phyloP scores from a whole-genome alignment of 2,888 invertebrate genomes.

The Glaucopsyche alexis region DNA sequence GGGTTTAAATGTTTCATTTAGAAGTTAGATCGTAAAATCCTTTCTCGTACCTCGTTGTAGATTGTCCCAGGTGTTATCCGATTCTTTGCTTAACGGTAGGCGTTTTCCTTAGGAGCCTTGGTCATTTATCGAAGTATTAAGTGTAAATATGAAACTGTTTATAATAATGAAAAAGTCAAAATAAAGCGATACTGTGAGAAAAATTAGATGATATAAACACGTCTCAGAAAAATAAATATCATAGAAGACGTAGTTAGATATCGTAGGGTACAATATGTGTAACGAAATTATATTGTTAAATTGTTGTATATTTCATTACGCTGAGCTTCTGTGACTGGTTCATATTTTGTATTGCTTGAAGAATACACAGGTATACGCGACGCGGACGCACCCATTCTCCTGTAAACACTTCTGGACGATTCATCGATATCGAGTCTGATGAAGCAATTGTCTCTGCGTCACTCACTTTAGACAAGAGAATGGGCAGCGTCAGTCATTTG shows the following conservation, averaged over 20 bases:
- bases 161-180: slow-evolving; percentile 75
- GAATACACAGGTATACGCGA: slow-evolving; percentile 34
- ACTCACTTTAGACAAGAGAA: not conserved
- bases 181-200: slow-evolving; percentile 80
- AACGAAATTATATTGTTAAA: slow-evolving; percentile 47
- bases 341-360: slow-evolving; percentile 35
- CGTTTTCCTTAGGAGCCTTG: slow-evolving; percentile 61
- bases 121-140: slow-evolving; percentile 53
- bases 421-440: not conserved
- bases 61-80: slow-evolving; percentile 49
- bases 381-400: slow-evolving; percentile 25
- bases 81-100: slow-evolving; percentile 61
- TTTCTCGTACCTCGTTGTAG: slow-evolving; percentile 49
- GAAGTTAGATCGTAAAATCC: slow-evolving; percentile 59
- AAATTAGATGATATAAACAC: slow-evolving; percentile 70
- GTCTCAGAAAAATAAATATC: slow-evolving; percentile 71
- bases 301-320: slow-evolving; percentile 60
- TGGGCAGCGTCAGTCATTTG: slow-evolving; percentile 33
- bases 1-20: slow-evolving; percentile 73
- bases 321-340: slow-evolving; percentile 39
- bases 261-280: slow-evolving; percentile 60
- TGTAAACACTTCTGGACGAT: not conserved
- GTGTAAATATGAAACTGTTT: slow-evolving; percentile 72
- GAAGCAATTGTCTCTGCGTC: not conserved
- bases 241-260: slow-evolving; percentile 72